A percentile compares a stretch with the other conserved stretches of the same genome.
Evolutionary conservation across 2,888 invertebrate species (phyloP).

Genomic region (Hedychridium roseum): DNA sequence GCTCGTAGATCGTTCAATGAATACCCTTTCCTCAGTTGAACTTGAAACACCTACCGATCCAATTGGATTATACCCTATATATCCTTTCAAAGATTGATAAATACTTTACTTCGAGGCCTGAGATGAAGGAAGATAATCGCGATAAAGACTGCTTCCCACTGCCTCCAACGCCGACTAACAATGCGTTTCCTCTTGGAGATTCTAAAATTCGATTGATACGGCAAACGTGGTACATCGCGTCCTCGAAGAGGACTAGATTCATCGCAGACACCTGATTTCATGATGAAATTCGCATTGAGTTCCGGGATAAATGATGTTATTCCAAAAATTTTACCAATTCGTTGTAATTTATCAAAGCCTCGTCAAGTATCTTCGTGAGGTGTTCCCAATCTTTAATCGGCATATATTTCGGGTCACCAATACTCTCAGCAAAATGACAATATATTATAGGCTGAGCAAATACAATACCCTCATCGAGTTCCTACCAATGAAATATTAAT

Average conservation of each 20-base stretch:
- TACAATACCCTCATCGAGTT: constrained; percentile 76
- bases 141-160: constrained; percentile 94
- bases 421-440: constrained; percentile 91
- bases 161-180: constrained; percentile 93
- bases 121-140: constrained; percentile 87
- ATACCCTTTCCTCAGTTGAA: constrained; percentile 91
- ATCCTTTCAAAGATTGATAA: too few relatives aligned
- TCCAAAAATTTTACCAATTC: constrained; percentile 71
- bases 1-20: constrained; percentile 80
- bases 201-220: constrained; percentile 93
- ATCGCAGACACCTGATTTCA: constrained; percentile 77
- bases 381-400: constrained; percentile 77
- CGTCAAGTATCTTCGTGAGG: constrained; percentile 77
- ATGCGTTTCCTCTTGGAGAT: constrained; percentile 89
- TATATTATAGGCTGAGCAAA: constrained; percentile 83
- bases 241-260: constrained; percentile 94
- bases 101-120: constrained; percentile 74
- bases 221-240: constrained; percentile 93
- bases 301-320: neutral
- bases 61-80: too few relatives aligned
- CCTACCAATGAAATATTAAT: constrained; percentile 61
- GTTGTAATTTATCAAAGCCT: constrained; percentile 86
- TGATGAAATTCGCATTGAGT: neutral
- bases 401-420: constrained; percentile 91
- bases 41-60: constrained; percentile 77